Base-by-base conservation (phyloP, 2,888 invertebrate genomes). In the Oscheius sp. region DNA sequence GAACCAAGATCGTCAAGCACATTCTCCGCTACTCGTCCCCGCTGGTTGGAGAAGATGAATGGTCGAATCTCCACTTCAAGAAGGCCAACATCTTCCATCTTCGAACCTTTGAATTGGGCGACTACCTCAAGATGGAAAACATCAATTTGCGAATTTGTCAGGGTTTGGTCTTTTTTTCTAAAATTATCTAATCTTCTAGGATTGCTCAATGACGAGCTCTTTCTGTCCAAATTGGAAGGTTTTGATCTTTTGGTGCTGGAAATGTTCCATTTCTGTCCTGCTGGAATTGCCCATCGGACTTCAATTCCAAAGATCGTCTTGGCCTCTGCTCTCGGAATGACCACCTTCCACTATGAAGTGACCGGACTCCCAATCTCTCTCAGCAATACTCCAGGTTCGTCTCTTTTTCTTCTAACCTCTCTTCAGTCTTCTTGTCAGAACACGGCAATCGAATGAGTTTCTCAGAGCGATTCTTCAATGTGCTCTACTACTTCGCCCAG, bases 261-360 rank as follows among this genome's bases (percentile, higher is more conserved):
- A 37, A 65, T 73, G 52, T 71, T 71, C 27, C 70, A 73, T 58
- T 73, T 73, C 33, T 73, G 73, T 27, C 73, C 73, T 27, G 73
- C 71, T 29, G 73, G 68, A 10, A 61, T 68, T 17, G 27, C 31
- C 1, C 53, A 64, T 57, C n/a, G 66, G 0, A 17, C 68, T 10
- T 55, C 69, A 20, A 63, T 73, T 37, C 71, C 71, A 4, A 71
- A 71, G 37, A 63, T 71, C 3, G 63, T 73, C 3, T 29, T 71
- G 8, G 66, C 71, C 15, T 69, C 73, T 0, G 73, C 73, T 12
- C 58, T 73, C 17, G 73, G 73, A 29, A 71, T 73, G 65, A 73
- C 71, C 1, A 52, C 57, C n/a, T 66, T 66, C 1, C 73, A 73
- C 37, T 66, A 71, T 31, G 69, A 71, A 33, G 29, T 73, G 4